Base-by-base conservation (phyloP, 2,113 vertebrate genomes). In the Struthidea cinerea region DNA sequence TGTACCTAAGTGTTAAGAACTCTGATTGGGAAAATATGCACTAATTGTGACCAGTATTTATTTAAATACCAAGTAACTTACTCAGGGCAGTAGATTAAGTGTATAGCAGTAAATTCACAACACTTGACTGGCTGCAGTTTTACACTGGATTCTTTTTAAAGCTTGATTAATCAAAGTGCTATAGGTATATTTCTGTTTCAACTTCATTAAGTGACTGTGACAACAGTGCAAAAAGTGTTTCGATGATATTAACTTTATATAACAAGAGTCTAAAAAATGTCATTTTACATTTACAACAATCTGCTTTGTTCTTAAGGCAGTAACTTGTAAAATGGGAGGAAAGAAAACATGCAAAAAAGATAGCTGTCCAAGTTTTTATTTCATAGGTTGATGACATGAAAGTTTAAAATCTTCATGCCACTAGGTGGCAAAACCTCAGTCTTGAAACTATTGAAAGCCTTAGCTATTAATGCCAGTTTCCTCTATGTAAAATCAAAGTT, bases 341-440 rank as follows among this genome's bases (percentile, higher is more conserved):
- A 69, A 89, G 16, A 69, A 91, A 87, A 65, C 5, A n/a, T 3
- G 4, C 2, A 44, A 47, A 75, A 63, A 50, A 33, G 3, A 52
- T 16, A 89, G 23, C 12, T 68, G 9, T 18, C 13, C 20, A 32
- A 44, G 9, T 3, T 80, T 88, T 77, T 80, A 61, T 16, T 69
- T 69, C 7, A 26, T 1, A 70, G 11, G 3, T 13, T 73, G 26
- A 55, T 56, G 37, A 47, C 64, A 49, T 7, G 9, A 4, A 86
- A 30, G 24, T 13, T 69, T 69, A 68, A 73, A 76, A 79, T 50
- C 67, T 68, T 76, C 1, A 2, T 32, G 80, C 93, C 96, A 94
- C 91, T 91, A 96, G 93, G 56, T 95, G 94, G 96, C 89, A 86
- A 60, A 95, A 75, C 6, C 39, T 75, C 53, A 90, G 10, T 57